Conservation (phyloP, 2,888 invertebrate genomes). For the Eudemis profundana region DNA sequence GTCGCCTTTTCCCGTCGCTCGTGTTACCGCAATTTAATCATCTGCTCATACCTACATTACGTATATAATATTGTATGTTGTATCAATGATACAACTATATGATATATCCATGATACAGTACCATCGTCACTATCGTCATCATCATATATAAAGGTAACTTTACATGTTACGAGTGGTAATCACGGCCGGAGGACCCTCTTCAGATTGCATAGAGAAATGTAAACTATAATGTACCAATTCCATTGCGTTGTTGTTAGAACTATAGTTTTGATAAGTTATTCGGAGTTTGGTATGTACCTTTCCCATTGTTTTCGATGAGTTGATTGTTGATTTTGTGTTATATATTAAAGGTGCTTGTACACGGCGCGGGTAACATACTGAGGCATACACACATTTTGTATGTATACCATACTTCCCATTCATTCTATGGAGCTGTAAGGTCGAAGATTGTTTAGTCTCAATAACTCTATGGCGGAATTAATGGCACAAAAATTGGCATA, state of each 20-base stretch:
- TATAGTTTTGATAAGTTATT: constrained; percentile 30
- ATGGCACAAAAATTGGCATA: no score
- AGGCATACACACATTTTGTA: not conserved
- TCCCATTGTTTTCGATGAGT: constrained; percentile 43
- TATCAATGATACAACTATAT: no score
- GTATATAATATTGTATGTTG: no score
- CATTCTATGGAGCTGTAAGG: no score
- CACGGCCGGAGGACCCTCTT: not conserved
- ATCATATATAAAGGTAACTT: not conserved
- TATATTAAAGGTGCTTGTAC: constrained; percentile 16
- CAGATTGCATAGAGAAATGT: not conserved
- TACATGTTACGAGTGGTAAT: not conserved
- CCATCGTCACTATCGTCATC: not conserved
- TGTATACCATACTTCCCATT: no score
- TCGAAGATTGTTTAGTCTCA: no score
- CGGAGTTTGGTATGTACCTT: constrained; percentile 33
- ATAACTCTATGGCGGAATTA: no score
- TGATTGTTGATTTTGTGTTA: constrained; percentile 45
- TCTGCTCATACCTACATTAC: no score
- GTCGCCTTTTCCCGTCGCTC: no score
- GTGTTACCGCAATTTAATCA: no score
- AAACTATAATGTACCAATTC: constrained; percentile 8
- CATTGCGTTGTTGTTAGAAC: constrained; percentile 40
- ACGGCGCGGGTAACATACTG: not conserved
- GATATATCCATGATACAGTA: no score